These are phyloP conservation scores for Folsomia candida DNA, from an alignment of 2,888 invertebrate species.

Conservation along the genomic window DNA sequence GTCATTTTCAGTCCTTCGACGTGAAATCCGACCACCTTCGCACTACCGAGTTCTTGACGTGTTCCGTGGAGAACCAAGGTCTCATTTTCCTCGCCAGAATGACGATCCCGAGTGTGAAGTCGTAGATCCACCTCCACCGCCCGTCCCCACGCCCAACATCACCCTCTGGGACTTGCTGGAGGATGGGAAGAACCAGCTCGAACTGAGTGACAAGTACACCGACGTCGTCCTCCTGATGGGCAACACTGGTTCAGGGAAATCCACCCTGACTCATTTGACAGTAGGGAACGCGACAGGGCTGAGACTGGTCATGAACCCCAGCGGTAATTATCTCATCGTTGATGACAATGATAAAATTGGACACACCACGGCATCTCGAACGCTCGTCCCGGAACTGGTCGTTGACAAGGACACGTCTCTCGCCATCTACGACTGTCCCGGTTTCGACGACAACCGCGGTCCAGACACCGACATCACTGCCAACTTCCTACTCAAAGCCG, in stretches of 20 bases:
- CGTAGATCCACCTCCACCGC: too few species aligned
- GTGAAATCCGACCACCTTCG: too few species aligned
- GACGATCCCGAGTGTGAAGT: too few species aligned
- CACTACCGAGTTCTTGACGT: too few species aligned
- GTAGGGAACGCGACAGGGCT: not conserved
- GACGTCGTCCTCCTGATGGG: not conserved
- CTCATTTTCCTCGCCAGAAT: too few species aligned
- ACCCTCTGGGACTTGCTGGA: not conserved
- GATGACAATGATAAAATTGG: not conserved
- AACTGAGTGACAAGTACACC: not conserved
- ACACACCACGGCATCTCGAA: not conserved
- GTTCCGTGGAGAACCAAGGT: too few species aligned
- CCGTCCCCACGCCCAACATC: too few species aligned
- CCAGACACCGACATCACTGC: not conserved
- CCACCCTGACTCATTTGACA: not conserved
- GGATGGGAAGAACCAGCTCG: not conserved
- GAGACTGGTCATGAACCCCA: too few species aligned
- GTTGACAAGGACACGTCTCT: not conserved
- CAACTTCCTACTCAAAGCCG: not conserved
- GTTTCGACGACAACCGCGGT: not conserved
- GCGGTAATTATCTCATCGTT: not conserved
- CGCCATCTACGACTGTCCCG: not conserved
- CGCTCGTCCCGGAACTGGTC: not conserved
- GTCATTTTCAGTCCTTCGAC: too few species aligned
- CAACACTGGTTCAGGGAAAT: constrained; percentile 4